These are phyloP conservation scores for Hippocampus comes DNA, from an alignment of 2,113 vertebrate species.

Conservation along the genomic window DNA sequence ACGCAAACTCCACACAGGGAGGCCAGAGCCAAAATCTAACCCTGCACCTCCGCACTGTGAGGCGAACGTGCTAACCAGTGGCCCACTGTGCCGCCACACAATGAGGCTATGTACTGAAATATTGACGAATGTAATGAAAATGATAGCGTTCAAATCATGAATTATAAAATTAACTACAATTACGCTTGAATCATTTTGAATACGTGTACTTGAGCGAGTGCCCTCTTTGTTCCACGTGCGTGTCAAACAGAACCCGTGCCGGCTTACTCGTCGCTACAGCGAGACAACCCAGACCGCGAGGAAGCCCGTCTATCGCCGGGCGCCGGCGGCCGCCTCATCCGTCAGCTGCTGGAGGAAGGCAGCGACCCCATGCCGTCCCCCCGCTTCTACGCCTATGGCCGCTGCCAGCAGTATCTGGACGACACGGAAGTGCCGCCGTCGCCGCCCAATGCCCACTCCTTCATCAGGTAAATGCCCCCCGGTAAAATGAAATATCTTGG, in stretches of 20 bases:
- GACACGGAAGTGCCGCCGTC: constrained; percentile 97
- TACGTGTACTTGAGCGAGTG: no score
- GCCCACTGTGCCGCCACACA: no score
- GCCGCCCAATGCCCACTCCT: constrained; percentile 92
- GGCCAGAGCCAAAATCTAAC: no score
- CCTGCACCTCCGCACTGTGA: no score
- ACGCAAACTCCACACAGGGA: no score
- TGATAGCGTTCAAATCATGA: background rate
- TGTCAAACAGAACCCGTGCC: constrained; percentile 81
- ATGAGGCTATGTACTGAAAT: no score
- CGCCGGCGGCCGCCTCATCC: constrained; percentile 83
- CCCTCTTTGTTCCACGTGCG: background rate
- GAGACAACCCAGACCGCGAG: constrained; percentile 79
- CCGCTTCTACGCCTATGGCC: constrained; percentile 91
- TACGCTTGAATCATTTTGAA: background rate
- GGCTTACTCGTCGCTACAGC: constrained; percentile 81
- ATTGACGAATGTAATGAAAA: background rate
- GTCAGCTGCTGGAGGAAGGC: constrained; percentile 87
- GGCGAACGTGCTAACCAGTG: no score
- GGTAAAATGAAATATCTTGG: background rate
- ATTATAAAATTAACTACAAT: background rate
- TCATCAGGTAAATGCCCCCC: constrained; percentile 80
- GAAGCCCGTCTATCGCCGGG: constrained; percentile 88
- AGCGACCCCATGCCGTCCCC: constrained; percentile 93
- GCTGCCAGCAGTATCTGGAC: constrained; percentile 89